A percentile compares a stretch with the other conserved stretches of the same genome.
phyloP scores from a whole-genome alignment of 1,140 invertebrate species.

The Lineus longissimus region DNA sequence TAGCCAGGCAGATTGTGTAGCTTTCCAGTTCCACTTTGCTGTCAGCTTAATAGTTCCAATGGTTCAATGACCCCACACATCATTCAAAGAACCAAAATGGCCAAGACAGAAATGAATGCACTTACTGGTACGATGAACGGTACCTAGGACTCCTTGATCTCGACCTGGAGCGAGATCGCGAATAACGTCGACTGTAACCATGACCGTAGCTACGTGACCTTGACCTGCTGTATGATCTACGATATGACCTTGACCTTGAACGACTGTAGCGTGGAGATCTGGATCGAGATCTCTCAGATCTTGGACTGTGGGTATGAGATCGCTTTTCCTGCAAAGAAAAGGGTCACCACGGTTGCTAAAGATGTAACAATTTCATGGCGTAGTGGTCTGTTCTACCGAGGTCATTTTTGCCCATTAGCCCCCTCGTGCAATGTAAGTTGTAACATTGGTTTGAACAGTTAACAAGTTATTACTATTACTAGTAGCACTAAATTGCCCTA shows the following conservation, averaged over 20 bases:
- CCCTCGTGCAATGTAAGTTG: too few species aligned
- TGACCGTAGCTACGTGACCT: conserved; percentile 14
- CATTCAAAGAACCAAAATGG: too few species aligned
- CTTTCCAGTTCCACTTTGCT: not conserved
- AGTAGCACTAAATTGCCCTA: too few species aligned
- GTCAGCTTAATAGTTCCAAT: not conserved
- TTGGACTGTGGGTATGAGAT: too few species aligned
- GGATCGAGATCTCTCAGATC: not conserved
- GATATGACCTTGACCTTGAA: conserved; percentile 21
- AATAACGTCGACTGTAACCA: conserved; percentile 23
- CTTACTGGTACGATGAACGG: not conserved
- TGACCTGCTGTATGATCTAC: conserved; percentile 18
- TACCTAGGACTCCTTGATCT: conserved; percentile 25
- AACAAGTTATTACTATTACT: too few species aligned
- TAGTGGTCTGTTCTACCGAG: too few species aligned
- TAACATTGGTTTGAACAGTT: too few species aligned
- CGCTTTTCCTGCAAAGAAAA: too few species aligned
- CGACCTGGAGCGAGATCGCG: conserved; percentile 29
- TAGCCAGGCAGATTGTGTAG: not conserved
- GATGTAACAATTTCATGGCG: too few species aligned
- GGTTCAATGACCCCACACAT: not conserved
- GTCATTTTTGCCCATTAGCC: too few species aligned
- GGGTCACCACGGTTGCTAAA: too few species aligned
- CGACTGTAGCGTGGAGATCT: not conserved
- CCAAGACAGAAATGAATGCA: not conserved